These are phyloP conservation scores for Ambastaia sidthimunki DNA, from an alignment of 2,797 vertebrate species.

Conservation along the genomic window DNA sequence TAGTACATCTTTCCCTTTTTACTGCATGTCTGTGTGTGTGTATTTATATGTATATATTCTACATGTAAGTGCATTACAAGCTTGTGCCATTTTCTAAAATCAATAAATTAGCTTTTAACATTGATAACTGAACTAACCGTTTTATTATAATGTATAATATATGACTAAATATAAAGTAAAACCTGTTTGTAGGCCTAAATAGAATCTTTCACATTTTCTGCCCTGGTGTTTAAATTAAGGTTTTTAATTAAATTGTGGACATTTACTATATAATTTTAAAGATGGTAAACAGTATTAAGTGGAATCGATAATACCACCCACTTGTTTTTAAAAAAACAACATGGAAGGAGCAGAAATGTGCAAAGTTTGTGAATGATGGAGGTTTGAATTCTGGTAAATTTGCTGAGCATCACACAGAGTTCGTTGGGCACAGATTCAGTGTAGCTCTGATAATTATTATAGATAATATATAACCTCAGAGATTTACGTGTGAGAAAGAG, in stretches of 20 bases:
- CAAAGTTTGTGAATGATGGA: not conserved
- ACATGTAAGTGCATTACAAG: slow-evolving; percentile 46
- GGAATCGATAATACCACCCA: no score
- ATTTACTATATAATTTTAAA: no score
- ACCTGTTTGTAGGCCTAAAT: not conserved
- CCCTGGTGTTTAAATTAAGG: no score
- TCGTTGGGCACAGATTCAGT: not conserved
- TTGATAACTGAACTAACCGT: no score
- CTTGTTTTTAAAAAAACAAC: no score
- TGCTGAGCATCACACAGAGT: not conserved
- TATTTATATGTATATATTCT: slow-evolving; percentile 20
- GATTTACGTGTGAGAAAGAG: slow-evolving; percentile 8
- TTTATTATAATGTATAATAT: not conserved
- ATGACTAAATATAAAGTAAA: not conserved
- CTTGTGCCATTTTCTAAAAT: slow-evolving; percentile 42
- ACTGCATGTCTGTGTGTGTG: slow-evolving; percentile 52
- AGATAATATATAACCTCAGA: slow-evolving; percentile 5
- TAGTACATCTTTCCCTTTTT: slow-evolving; percentile 46
- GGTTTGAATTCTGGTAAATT: not conserved
- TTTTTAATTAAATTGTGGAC: no score
- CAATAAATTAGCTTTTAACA: not conserved
- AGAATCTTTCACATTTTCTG: not conserved
- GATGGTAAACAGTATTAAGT: no score
- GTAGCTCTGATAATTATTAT: not conserved
- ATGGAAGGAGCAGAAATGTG: not conserved